Base-by-base conservation (phyloP, 2,888 invertebrate genomes). In the Nasonovia ribisnigri region DNA sequence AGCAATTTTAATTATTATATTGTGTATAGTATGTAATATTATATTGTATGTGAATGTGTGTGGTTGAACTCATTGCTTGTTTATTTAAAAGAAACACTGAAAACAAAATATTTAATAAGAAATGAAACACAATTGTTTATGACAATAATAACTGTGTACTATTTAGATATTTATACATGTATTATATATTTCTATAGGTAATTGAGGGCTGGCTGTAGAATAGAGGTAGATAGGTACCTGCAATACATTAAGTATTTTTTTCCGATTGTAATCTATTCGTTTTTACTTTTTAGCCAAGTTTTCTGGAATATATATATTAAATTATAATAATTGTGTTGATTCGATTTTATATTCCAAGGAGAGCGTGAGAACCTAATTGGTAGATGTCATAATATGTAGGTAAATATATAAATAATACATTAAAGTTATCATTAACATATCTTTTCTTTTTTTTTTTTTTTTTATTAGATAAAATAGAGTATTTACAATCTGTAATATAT, bases 1-100 rank as follows among this genome's bases (percentile, higher is more conserved):
- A 91, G 84, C 20, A 54, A 84, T 84, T 84, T 91, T 57, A 91
- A 91, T 84, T 57, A 91, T 77, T 77, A 77, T 77, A 77, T 77
- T 77, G 77, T 36, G 77, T 20, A 77, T n/a, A 43, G 43, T 84
- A 29, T 43, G 26, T 43, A 29, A 20, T 57, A 43, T n/a, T 24
- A 24, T 36, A 36, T 54, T 54, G 11, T 54, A 24, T 51, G 24
- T 29, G 16, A 36, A 51, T 54, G 20, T 54, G 36, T 51, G 24
- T 29, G 16, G 46, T 46, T 24, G 67, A 67, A 90, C 90, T 90
- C 90, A 24, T 90, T 36, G 36, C 90, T 84, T 42, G 84, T 84
- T 51, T 84, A 91, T 91, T 84, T 36, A 42, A 51, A 84, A 77
- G 51, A 51, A 51, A 77, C 48, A 36, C n/a, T 84, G 48, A 26